phyloP scores from a whole-genome alignment of 2,797 vertebrate species.

The Eupleurogrammus muticus region DNA sequence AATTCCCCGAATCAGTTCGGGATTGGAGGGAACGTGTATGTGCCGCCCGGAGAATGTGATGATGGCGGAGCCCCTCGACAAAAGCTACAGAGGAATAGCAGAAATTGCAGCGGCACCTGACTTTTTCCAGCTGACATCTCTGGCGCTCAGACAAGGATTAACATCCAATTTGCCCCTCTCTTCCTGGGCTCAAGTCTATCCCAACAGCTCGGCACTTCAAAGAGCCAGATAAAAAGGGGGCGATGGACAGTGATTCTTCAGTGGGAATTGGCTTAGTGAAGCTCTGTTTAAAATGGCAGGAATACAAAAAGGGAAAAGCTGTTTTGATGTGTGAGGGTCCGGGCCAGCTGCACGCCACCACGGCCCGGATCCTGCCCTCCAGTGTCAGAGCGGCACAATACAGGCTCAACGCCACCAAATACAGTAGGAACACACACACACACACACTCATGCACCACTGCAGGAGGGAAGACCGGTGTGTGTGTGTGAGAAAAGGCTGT shows the following conservation, averaged over 20 bases:
- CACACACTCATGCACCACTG: background rate
- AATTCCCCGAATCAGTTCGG: conserved; percentile 68
- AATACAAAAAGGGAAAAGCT: conserved; percentile 72
- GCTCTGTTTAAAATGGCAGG: conserved; percentile 77
- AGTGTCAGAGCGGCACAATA: conserved; percentile 20
- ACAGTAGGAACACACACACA: background rate
- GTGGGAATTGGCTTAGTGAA: conserved; percentile 77
- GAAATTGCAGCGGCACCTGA: conserved; percentile 79
- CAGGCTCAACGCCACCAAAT: background rate
- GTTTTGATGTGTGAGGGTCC: conserved; percentile 77
- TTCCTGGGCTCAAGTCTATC: conserved; percentile 81
- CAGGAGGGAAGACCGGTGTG: conserved; percentile 10
- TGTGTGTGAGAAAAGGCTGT: background rate
- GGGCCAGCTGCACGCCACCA: conserved; percentile 54
- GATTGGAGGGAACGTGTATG: conserved; percentile 47
- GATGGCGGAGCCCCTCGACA: conserved; percentile 66
- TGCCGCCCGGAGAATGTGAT: conserved; percentile 70
- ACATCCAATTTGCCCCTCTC: conserved; percentile 82
- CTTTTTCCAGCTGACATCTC: conserved; percentile 83
- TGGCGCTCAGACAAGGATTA: conserved; percentile 82
- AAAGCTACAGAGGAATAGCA: conserved; percentile 83
- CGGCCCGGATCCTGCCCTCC: conserved; percentile 46
- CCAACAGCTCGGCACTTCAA: conserved; percentile 84
- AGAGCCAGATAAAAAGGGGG: conserved; percentile 70
- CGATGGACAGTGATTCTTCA: conserved; percentile 70